phyloP scores from a whole-genome alignment of 2,797 vertebrate species.

The Eurystomus glaucurus region DNA sequence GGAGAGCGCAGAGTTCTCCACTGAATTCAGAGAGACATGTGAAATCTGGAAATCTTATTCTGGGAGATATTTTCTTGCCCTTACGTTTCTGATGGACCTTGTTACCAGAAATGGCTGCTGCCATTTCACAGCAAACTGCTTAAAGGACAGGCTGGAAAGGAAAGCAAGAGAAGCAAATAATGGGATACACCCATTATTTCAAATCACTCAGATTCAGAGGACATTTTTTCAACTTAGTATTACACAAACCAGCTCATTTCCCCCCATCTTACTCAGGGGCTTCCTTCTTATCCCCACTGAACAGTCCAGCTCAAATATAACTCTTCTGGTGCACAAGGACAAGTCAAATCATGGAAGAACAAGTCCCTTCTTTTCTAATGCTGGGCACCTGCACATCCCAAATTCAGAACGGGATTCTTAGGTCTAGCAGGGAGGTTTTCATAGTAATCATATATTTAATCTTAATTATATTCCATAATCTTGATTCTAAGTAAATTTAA shows the following conservation, averaged over 20 bases:
- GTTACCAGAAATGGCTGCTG: not conserved
- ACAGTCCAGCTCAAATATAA: not conserved
- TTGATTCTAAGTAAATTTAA: not conserved
- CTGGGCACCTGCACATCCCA: not conserved
- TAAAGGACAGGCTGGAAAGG: not conserved
- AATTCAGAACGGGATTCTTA: not conserved
- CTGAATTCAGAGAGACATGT: not conserved
- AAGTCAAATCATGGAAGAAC: not conserved
- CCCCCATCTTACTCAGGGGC: not conserved
- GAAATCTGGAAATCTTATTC: not conserved
- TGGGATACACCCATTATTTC: not conserved
- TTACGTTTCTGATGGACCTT: not conserved
- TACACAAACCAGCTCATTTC: not conserved
- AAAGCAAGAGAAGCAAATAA: not conserved
- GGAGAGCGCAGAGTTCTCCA: not conserved
- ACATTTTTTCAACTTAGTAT: not conserved
- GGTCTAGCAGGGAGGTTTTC: not conserved
- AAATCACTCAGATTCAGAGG: not conserved
- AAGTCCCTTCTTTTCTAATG: not conserved
- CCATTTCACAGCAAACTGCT: not conserved
- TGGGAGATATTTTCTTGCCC: not conserved
- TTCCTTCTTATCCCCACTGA: not conserved
- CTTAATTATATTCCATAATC: not conserved
- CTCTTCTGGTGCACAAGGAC: not conserved
- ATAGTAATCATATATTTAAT: not conserved